Evolutionary conservation across 1,140 invertebrate genomes (phyloP).

Genomic region (Hydropsyche tenuis): DNA sequence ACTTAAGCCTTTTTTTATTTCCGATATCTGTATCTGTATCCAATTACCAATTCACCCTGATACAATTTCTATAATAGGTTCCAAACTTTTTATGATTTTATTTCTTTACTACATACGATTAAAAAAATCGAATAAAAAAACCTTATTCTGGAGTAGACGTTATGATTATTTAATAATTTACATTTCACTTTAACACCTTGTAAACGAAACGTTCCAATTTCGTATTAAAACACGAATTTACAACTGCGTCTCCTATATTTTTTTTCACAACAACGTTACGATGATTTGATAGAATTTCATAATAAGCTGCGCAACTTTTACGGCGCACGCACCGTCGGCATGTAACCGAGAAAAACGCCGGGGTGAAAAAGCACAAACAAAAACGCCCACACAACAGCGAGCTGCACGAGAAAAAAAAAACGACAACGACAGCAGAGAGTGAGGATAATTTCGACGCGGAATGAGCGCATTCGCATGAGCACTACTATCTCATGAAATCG

Average conservation of each 20-base stretch:
- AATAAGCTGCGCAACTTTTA: conserved; percentile 15
- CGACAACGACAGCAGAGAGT: background rate
- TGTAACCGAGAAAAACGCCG: background rate
- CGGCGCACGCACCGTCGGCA: no score
- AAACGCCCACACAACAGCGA: background rate
- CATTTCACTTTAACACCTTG: no score
- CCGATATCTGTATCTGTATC: no score
- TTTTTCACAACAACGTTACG: background rate
- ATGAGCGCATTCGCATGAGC: conserved; percentile 27
- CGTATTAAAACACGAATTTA: background rate
- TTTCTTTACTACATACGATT: no score
- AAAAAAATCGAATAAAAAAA: no score
- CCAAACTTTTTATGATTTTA: no score
- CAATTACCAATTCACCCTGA: no score
- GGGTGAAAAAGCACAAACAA: background rate
- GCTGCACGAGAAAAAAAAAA: background rate
- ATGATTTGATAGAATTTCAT: conserved; percentile 28
- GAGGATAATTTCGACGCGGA: conserved; percentile 15
- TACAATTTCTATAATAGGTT: no score
- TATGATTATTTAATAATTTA: no score
- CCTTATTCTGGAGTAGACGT: no score
- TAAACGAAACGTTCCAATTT: no score
- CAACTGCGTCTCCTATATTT: background rate
- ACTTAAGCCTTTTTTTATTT: no score
- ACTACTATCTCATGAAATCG: conserved; percentile 30